phyloP scores from a whole-genome alignment of 2,888 invertebrate genomes.

The Mesodorylaimus sp. region DNA sequence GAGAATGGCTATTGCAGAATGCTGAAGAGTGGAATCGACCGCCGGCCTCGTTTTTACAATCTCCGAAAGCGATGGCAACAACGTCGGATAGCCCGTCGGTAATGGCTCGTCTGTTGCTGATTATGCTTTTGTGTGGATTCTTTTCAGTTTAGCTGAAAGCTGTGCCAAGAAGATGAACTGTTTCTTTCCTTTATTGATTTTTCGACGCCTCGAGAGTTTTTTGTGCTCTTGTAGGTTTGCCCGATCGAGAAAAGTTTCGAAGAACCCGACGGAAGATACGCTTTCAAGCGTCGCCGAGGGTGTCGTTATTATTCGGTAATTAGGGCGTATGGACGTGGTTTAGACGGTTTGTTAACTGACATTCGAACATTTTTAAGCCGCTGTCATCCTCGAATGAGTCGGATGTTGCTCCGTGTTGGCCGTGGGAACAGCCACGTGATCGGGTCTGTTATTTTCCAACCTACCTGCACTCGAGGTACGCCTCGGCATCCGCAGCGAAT shows the following conservation, averaged over 20 bases:
- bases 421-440: neutral
- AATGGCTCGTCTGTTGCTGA: conserved; percentile 7
- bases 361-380: too few relatives aligned
- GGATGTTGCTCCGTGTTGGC: neutral
- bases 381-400: neutral
- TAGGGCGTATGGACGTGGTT: too few relatives aligned
- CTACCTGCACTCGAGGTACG: neutral
- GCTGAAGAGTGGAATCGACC: conserved; percentile 21
- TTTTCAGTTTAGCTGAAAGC: neutral
- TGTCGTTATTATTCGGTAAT: conserved; percentile 15
- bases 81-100: conserved; percentile 5
- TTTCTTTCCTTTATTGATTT: too few relatives aligned
- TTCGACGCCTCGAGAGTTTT: too few relatives aligned
- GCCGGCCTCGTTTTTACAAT: conserved; percentile 12
- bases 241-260: too few relatives aligned
- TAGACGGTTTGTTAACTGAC: too few relatives aligned
- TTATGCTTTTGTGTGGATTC: too few relatives aligned
- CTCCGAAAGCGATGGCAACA: neutral
- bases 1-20: conserved; percentile 20
- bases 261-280: conserved; percentile 14
- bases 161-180: too few relatives aligned
- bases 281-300: conserved; percentile 18
- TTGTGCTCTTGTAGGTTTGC: too few relatives aligned
- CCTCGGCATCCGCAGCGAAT: neutral
- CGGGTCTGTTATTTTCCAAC: neutral